Percentiles rank a stretch among this genome's conserved stretches.
phyloP scores from a whole-genome alignment of 2,797 vertebrate species.

The Ceryle rudis region DNA sequence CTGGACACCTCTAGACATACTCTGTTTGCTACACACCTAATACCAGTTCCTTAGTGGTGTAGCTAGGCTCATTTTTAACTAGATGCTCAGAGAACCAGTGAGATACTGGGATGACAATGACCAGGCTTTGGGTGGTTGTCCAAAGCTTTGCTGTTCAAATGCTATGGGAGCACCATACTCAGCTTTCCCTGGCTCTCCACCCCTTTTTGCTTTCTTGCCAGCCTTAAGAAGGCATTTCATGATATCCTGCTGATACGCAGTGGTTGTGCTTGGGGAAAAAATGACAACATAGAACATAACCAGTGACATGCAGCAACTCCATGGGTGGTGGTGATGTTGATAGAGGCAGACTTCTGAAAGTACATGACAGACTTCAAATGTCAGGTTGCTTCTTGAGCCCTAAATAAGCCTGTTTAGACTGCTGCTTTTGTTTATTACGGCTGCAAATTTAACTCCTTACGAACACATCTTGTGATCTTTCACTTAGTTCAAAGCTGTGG shows the following conservation, averaged over 20 bases:
- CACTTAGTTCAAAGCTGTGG: neutral
- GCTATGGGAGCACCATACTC: accelerated
- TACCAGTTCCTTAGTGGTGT: neutral
- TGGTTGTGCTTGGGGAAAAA: neutral
- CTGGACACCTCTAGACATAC: neutral
- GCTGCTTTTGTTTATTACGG: neutral
- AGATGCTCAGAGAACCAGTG: neutral
- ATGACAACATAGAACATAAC: neutral
- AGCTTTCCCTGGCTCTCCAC: neutral
- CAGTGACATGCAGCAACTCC: accelerated
- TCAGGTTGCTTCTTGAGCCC: conserved; percentile 10
- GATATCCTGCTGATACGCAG: neutral
- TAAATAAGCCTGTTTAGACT: neutral
- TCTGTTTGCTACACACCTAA: neutral
- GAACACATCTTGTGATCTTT: neutral
- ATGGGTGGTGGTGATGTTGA: neutral
- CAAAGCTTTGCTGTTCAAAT: neutral
- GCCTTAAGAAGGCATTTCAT: neutral
- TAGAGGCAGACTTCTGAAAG: conserved; percentile 21
- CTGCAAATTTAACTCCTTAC: conserved; percentile 11
- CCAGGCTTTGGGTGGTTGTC: neutral
- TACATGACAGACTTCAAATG: conserved; percentile 4
- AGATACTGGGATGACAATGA: neutral
- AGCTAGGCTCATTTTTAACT: neutral
- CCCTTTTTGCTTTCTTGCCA: neutral